phyloP scores from a whole-genome alignment of 2,888 invertebrate species.

The Dryadula phaetusa region DNA sequence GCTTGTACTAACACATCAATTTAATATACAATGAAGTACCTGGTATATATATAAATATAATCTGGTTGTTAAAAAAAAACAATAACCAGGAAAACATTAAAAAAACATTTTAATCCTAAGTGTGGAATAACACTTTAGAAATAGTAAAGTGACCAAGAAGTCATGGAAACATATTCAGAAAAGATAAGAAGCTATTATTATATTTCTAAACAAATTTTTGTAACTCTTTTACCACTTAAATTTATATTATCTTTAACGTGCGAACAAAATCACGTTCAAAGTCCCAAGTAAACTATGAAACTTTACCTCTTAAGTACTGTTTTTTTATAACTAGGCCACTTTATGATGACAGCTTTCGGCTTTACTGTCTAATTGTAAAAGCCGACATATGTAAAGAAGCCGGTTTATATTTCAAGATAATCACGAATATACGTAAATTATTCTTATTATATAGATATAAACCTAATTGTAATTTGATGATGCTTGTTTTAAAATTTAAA shows the following conservation, averaged over 20 bases:
- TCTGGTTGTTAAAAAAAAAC: too few relatives aligned
- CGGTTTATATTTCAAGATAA: conserved; percentile 5
- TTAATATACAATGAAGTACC: too few relatives aligned
- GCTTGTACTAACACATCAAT: too few relatives aligned
- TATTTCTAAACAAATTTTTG: not conserved
- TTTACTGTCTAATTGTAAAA: conserved; percentile 19
- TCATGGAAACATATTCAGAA: not conserved
- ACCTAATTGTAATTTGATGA: not conserved
- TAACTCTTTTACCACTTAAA: conserved; percentile 6
- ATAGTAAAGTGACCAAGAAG: not conserved
- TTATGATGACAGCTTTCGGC: conserved; percentile 1
- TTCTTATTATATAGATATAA: not conserved
- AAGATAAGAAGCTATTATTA: conserved; percentile 1
- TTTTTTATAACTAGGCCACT: conserved; percentile 16
- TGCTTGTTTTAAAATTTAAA: too few relatives aligned
- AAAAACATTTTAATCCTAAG: too few relatives aligned
- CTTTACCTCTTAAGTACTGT: not conserved
- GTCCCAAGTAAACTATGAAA: conserved; percentile 9
- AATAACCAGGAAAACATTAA: too few relatives aligned
- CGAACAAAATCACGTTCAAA: conserved; percentile 22
- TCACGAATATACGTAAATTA: not conserved
- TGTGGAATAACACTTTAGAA: too few relatives aligned
- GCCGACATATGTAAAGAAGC: conserved; percentile 11
- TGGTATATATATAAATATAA: too few relatives aligned
- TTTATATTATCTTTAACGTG: conserved; percentile 25